Conservation (phyloP, 2,888 invertebrate genomes). For the Cinara cedri region DNA sequence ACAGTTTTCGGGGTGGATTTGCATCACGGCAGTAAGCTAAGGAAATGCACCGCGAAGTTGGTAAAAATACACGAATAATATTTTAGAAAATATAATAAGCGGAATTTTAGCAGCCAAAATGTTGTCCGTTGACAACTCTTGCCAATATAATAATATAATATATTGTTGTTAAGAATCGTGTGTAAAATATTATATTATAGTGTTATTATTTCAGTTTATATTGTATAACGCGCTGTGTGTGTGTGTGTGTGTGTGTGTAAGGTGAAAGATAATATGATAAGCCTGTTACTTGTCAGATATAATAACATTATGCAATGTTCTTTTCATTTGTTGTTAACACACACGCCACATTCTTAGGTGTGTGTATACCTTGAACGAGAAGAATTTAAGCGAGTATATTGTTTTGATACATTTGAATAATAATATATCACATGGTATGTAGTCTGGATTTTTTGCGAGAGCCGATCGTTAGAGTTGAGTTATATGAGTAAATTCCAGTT, state of each 20-base stretch:
- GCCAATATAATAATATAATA: neutral
- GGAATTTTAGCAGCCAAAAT: conserved; percentile 4
- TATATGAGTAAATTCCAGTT: neutral
- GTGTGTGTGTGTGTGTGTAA: neutral
- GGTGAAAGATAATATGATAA: conserved; percentile 32
- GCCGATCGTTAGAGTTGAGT: neutral
- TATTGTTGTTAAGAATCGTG: conserved; percentile 22
- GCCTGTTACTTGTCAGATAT: neutral
- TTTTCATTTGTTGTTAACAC: neutral
- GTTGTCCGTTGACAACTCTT: conserved; percentile 33
- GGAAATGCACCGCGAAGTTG: no score
- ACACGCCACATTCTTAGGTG: neutral
- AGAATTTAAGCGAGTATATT: conserved; percentile 27
- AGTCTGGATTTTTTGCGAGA: neutral
- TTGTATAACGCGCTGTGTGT: conserved; percentile 29
- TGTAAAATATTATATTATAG: neutral
- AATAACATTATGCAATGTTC: conserved; percentile 25
- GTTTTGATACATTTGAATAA: conserved; percentile 27
- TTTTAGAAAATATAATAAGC: neutral
- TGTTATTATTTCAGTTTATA: conserved; percentile 31
- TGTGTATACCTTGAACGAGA: neutral
- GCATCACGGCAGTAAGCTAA: no score
- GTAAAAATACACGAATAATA: no score
- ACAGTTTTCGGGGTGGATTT: no score
- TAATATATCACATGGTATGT: neutral